Conservation (phyloP, 2,888 invertebrate genomes). For the Drosophila neonasuta region DNA sequence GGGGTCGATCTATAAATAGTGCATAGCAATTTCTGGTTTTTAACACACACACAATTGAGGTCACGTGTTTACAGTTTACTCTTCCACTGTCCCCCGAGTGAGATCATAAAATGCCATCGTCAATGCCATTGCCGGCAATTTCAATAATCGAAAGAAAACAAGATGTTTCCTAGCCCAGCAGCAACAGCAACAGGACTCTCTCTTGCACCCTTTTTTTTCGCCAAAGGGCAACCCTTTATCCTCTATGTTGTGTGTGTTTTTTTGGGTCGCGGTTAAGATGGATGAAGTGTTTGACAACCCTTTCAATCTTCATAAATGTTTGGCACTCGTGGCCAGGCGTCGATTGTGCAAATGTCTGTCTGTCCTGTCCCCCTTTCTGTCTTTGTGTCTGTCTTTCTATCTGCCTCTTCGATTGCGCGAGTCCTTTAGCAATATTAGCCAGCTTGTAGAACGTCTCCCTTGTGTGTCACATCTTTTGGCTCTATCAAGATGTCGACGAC, state of each 20-base stretch:
- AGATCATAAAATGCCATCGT: conserved; percentile 59
- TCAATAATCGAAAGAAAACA: conserved; percentile 80
- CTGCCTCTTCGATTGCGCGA: conserved; percentile 14
- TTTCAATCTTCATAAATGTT: conserved; percentile 81
- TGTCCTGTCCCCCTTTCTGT: conserved; percentile 19
- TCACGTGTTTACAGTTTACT: conserved; percentile 52
- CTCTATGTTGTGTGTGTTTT: not conserved
- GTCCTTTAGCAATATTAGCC: conserved; percentile 66
- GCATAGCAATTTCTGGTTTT: conserved; percentile 18
- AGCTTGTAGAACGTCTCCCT: conserved; percentile 60
- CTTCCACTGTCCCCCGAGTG: conserved; percentile 38
- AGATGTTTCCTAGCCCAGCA: conserved; percentile 63
- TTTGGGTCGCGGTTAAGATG: conserved; percentile 64
- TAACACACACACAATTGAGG: conserved; percentile 65
- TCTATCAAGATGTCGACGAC: conserved; percentile 72
- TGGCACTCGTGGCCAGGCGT: conserved; percentile 68
- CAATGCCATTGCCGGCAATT: conserved; percentile 61
- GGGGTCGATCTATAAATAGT: not conserved
- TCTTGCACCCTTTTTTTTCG: conserved; percentile 50
- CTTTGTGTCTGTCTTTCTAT: conserved; percentile 15
- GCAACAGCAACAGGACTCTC: conserved; percentile 53
- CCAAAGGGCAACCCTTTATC: conserved; percentile 39
- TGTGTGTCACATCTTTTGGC: conserved; percentile 71
- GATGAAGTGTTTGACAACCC: conserved; percentile 81
- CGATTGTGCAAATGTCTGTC: conserved; percentile 49